Base-by-base conservation (phyloP, 1,140 invertebrate genomes). In the Coelopa frigida region DNA sequence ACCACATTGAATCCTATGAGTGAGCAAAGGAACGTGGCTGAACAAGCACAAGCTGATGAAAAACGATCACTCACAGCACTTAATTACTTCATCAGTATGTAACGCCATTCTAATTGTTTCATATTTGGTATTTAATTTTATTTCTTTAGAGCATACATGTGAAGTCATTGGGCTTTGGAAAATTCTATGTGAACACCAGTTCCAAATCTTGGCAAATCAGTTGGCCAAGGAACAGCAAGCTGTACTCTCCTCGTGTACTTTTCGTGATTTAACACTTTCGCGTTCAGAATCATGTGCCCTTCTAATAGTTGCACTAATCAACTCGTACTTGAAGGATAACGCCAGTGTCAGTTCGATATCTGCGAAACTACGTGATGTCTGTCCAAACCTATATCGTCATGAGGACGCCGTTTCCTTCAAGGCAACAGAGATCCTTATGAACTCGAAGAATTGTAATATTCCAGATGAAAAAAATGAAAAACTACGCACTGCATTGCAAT, bases 381-480 rank as follows among this genome's bases (percentile, higher is more conserved):
- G 95, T 68, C 95, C 95, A 0, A 87, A 85, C 56, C 75, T 99
- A 1, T 99, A 96, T 61, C 87, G 87, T 56, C 83, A 83, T 57
- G 95, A 99, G 76, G 95, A 98, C 76, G 94, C 92, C 14, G 86
- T 91, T 24, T 94, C 69, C 84, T 93, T 15, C 91, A 96, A 77
- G 85, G 89, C 89, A 1, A 91, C 89, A 58, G 91, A 95, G 72
- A 81, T 93, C 50, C 74, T 95, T 15, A 77, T 90, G 55, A 83
- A 83, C 60, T 85, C 88, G 0, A 87, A 84, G 67, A 78, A 54
- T 33, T 75, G 77, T 43, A 75, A 71, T 47, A 88, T 82, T 73
- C 69, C 74, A 41, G 76, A 78, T 46, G 89, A 83, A 59, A 82
- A 81, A 57, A 80, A 87, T 55, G 75, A 81, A 48, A 78, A 84